phyloP scores from a whole-genome alignment of 2,888 invertebrate species.

The Leptinotarsa rubiginosa region DNA sequence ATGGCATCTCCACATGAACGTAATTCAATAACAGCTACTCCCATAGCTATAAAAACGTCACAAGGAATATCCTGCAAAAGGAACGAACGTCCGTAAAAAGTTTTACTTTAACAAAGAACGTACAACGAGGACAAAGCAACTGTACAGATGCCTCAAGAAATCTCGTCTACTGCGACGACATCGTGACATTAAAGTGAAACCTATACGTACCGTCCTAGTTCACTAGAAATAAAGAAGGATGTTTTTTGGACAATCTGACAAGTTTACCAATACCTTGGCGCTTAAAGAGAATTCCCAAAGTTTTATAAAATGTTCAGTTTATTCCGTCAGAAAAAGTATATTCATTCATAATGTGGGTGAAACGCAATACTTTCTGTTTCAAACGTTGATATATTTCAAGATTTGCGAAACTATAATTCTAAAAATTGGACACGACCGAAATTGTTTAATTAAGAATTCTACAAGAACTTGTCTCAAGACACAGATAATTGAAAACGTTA shows the following conservation, averaged over 20 bases:
- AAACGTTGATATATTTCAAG: no score
- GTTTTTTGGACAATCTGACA: not conserved
- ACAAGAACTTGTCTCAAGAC: no score
- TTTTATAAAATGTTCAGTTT: not conserved
- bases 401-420: no score
- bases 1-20: constrained; percentile 31
- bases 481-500: no score
- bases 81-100: constrained; percentile 12
- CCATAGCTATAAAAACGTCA: constrained; percentile 33
- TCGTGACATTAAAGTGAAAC: constrained; percentile 37
- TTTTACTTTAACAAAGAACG: constrained; percentile 20
- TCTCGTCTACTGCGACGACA: constrained; percentile 35
- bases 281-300: not conserved
- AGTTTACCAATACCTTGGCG: not conserved
- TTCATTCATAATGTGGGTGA: no score
- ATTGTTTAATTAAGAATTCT: no score
- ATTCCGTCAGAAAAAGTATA: not conserved
- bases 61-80: constrained; percentile 30
- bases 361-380: no score
- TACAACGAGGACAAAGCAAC: constrained; percentile 15
- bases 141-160: constrained; percentile 32
- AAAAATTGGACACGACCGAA: no score
- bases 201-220: not conserved
- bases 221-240: not conserved
- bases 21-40: constrained; percentile 37